Percentiles rank a stretch among this genome's conserved stretches.
phyloP scores from a whole-genome alignment of 2,113 vertebrate species.

The Dipodomys spectabilis region DNA sequence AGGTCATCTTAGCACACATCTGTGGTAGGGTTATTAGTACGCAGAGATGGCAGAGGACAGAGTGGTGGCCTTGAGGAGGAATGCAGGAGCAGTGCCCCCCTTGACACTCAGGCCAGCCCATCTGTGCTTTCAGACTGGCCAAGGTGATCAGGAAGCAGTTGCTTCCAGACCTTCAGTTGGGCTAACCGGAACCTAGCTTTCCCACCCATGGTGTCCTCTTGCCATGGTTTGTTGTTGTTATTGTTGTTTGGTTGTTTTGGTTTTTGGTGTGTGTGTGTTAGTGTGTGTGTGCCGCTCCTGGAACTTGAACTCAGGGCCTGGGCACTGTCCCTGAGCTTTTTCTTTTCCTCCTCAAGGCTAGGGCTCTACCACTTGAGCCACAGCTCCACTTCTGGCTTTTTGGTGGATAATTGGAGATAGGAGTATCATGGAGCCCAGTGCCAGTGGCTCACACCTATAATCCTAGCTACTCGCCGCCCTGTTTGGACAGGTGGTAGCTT shows the following conservation, averaged over 20 bases:
- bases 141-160: rapidly evolving
- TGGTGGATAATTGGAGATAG: no score
- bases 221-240: neutral
- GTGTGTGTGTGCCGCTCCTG: no score
- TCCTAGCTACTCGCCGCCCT: neutral
- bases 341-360: no score
- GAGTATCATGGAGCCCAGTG: no score
- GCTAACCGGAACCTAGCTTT: neutral
- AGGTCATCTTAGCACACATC: neutral
- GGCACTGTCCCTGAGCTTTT: no score
- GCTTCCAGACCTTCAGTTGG: neutral
- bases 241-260: no score
- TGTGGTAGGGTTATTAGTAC: neutral
- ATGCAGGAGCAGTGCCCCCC: neutral
- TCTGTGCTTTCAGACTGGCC: neutral
- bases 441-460: no score
- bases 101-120: neutral
- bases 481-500: neutral
- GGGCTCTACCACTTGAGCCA: no score
- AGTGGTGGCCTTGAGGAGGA: neutral
- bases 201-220: neutral
- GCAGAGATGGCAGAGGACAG: neutral
- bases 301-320: no score
- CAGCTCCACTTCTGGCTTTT: no score
- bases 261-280: no score